These are phyloP conservation scores for Planococcus citri DNA, from an alignment of 1,140 invertebrate genomes.

Conservation along the genomic window DNA sequence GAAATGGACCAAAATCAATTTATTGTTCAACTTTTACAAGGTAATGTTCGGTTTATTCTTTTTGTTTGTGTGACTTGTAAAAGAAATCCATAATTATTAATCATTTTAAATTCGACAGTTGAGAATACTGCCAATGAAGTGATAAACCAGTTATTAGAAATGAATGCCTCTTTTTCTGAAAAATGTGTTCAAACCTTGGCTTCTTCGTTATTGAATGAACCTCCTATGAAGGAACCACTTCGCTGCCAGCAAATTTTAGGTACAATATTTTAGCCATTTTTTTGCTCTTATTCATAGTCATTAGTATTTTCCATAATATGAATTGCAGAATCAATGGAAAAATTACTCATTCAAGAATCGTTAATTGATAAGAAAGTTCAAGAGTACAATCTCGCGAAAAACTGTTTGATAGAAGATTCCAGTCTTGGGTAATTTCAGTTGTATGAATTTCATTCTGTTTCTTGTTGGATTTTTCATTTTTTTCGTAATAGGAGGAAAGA, in stretches of 20 bases:
- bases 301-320: background rate
- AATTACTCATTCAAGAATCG: background rate
- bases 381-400: background rate
- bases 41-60: background rate
- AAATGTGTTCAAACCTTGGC: background rate
- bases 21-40: background rate
- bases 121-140: slow-evolving; percentile 9
- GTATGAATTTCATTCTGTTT: background rate
- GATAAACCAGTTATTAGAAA: background rate
- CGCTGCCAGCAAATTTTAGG: background rate
- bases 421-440: background rate
- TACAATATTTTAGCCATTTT: background rate
- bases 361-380: background rate
- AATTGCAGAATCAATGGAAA: slow-evolving; percentile 4
- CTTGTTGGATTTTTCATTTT: background rate
- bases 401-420: background rate
- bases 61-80: background rate
- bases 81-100: background rate
- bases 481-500: background rate
- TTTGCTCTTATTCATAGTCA: background rate
- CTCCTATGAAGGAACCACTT: background rate
- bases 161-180: background rate
- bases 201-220: background rate
- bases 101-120: background rate
- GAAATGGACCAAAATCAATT: background rate